Evolutionary conservation across 2,888 invertebrate genomes (phyloP).

Genomic region (Myopa testacea): DNA sequence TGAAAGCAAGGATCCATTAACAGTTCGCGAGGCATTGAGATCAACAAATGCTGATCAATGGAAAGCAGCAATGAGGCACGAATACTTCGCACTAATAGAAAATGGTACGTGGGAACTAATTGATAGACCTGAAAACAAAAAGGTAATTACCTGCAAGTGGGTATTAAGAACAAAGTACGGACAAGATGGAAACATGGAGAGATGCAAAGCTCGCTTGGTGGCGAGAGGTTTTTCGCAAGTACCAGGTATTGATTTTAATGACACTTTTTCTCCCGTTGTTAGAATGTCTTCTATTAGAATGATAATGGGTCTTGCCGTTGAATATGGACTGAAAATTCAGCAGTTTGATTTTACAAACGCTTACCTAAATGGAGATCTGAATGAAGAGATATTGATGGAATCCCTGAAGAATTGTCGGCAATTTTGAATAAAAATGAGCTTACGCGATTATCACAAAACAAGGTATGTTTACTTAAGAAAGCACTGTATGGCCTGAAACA

Average conservation of each 20-base stretch:
- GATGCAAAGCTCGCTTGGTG: conserved; percentile 41
- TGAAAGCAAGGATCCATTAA: neutral
- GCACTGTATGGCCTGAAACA: conserved; percentile 43
- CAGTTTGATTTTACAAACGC: conserved; percentile 41
- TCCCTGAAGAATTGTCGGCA: conserved; percentile 38
- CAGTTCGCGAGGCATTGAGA: neutral
- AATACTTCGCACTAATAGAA: conserved; percentile 34
- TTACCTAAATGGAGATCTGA: conserved; percentile 42
- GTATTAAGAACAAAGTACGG: conserved; percentile 39
- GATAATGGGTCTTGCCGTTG: conserved; percentile 34
- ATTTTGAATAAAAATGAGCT: neutral
- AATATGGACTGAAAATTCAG: conserved; percentile 38
- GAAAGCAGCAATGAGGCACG: conserved; percentile 7
- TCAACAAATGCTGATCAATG: neutral
- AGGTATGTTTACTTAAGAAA: conserved; percentile 38
- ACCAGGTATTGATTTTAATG: conserved; percentile 37
- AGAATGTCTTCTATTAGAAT: conserved; percentile 39
- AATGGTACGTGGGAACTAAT: conserved; percentile 42
- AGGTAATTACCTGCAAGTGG: conserved; percentile 37
- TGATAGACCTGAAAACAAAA: conserved; percentile 33
- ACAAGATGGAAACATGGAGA: conserved; percentile 25
- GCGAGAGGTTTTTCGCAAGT: conserved; percentile 42
- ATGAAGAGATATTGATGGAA: conserved; percentile 41
- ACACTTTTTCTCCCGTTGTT: conserved; percentile 42
- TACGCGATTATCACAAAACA: neutral